Evolutionary conservation across 2,797 vertebrate genomes (phyloP), one percentile per base, ranked within the genome.

Genomic region (Melanotaenia nigrans): DNA sequence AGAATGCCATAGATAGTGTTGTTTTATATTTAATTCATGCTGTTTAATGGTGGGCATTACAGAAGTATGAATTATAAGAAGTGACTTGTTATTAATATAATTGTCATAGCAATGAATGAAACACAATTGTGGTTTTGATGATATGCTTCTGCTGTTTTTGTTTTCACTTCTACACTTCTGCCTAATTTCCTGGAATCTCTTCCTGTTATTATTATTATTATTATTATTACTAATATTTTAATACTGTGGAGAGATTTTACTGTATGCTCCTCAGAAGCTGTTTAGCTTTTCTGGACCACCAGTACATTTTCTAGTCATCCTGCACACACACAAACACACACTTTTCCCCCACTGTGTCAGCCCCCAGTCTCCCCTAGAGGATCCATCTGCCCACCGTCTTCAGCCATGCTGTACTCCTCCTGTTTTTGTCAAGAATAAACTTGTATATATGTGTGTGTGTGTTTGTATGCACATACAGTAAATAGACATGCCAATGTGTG

Each of bases 301-400:
- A 38, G 61, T 78, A 84, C 54, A 71, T 65, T 47, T 75, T 42
- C 58, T 40, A 25, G 40, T 64, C 33, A 53, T 42, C 42, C 61
- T 12, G 16, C 54, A 61, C 45, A 54, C 20, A 77, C 40, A 40
- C 67, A 71, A 71, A 77, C 51, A 64, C 59, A 61, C 49, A 65
- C 61, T 24, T 40, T 66, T 67, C 9, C 80, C 59, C 75, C 25
- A 76, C 85, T 64, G 78, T 81, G 77, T 86, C 75, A 64, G 79
- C 81, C 81, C 71, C 78, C 71, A 70, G 71, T 73, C 83, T 84
- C 82, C 66, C 78, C 51, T 49, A 59, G 84, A 81, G 86, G 72
- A 82, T 65, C 90, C 90, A 91, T 92, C 88, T 92, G 90, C 75
- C 81, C 71, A 81, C 77, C 76, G 70, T 75, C 64, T 79, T 77